A percentile compares a stretch with the other conserved stretches of the same genome.
These are phyloP conservation scores for Tetragonula clypearis DNA, from an alignment of 1,140 invertebrate genomes.

Conservation along the genomic window DNA sequence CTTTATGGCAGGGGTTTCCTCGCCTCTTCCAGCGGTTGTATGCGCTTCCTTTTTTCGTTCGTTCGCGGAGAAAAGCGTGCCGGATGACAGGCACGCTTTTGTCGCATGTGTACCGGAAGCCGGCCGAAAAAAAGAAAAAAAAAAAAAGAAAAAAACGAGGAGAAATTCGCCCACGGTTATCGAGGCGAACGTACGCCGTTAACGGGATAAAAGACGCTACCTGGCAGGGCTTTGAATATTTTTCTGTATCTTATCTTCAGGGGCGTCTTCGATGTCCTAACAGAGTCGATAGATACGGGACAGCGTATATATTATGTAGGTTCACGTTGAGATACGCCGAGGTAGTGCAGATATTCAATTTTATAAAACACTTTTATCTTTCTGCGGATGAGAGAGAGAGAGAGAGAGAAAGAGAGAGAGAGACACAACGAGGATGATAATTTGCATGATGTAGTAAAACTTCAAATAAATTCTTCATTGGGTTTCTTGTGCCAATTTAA, in stretches of 20 bases:
- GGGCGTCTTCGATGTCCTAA: not conserved
- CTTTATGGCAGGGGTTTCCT: constrained; percentile 54
- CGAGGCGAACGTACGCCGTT: not conserved
- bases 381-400: not conserved
- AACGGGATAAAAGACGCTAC: not conserved
- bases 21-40: not conserved
- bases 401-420: too few relatives aligned
- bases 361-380: not conserved
- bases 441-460: too few relatives aligned
- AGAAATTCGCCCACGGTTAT: constrained; percentile 8
- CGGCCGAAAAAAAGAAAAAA: not conserved
- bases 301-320: not conserved
- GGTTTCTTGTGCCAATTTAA: too few relatives aligned
- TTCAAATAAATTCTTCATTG: too few relatives aligned
- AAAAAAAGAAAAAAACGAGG: too few relatives aligned
- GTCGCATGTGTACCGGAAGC: constrained; percentile 5
- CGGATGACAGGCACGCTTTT: not conserved
- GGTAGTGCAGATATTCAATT: not conserved
- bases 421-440: too few relatives aligned
- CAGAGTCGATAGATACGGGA: not conserved
- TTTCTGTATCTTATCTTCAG: constrained; percentile 26
- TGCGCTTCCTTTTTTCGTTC: not conserved
- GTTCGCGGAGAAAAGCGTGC: too few relatives aligned
- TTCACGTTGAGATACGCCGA: not conserved
- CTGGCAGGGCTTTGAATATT: not conserved